Conservation (phyloP, 2,888 invertebrate genomes). For the Euplexia lucipara region DNA sequence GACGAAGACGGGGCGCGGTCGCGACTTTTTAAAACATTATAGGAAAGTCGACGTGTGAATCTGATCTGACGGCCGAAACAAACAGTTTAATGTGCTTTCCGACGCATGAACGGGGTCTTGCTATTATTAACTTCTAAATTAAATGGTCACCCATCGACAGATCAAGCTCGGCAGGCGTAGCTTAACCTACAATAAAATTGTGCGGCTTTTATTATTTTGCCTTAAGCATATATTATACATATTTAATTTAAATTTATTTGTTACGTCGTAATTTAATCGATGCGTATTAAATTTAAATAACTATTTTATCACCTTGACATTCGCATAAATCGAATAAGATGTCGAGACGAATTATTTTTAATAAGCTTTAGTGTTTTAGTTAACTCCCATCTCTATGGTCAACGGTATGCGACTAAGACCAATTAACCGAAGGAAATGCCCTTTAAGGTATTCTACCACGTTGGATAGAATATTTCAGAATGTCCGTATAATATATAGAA, state of each 20-base stretch:
- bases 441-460: slow-evolving; percentile 74
- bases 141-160: too few species aligned
- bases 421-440: slow-evolving; percentile 77
- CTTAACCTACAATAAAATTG: too few species aligned
- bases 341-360: slow-evolving; percentile 13
- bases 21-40: too few species aligned
- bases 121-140: too few species aligned
- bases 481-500: slow-evolving; percentile 61
- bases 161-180: too few species aligned
- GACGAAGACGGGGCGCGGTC: too few species aligned
- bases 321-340: slow-evolving; percentile 28
- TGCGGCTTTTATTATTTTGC: too few species aligned
- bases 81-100: too few species aligned
- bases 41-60: too few species aligned
- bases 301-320: slow-evolving; percentile 31
- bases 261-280: slow-evolving; percentile 11
- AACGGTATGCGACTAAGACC: slow-evolving; percentile 65
- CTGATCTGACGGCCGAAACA: too few species aligned
- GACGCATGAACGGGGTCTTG: too few species aligned
- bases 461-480: slow-evolving; percentile 72
- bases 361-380: slow-evolving; percentile 15
- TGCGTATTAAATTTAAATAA: slow-evolving; percentile 4
- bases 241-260: slow-evolving; percentile 31
- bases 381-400: slow-evolving; percentile 54
- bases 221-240: too few species aligned